Evolutionary conservation across 2,888 invertebrate genomes (phyloP).

Genomic region (Leptogaster cylindrica): DNA sequence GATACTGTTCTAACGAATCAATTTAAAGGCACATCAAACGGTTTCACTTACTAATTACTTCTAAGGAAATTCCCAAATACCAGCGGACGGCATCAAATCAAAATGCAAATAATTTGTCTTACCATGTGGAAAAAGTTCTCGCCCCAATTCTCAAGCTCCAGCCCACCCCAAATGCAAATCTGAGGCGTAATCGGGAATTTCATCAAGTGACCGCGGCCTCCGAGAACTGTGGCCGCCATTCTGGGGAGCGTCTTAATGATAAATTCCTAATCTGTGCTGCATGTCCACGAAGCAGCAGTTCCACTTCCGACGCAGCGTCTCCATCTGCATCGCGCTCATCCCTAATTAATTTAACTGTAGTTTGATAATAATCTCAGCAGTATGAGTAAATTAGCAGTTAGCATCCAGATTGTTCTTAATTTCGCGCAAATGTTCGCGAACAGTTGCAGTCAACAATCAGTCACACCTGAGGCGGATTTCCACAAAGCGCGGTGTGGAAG

Average conservation of each 20-base stretch:
- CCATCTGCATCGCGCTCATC: background rate
- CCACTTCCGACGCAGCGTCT: background rate
- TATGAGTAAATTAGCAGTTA: conserved; percentile 2
- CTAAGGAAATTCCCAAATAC: no score
- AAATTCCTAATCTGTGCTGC: background rate
- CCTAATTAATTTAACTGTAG: conserved; percentile 27
- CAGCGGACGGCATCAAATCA: no score
- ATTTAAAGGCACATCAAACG: no score
- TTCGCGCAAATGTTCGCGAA: background rate
- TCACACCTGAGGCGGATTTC: background rate
- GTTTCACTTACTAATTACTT: no score
- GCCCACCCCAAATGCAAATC: no score
- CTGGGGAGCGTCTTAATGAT: background rate
- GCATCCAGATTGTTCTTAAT: conserved; percentile 2
- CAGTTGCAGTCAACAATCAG: background rate
- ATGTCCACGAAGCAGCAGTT: background rate
- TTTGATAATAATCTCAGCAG: conserved; percentile 15
- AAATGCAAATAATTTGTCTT: no score
- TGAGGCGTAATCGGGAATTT: no score
- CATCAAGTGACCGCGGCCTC: no score
- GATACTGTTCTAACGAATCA: no score
- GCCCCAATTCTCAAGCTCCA: no score
- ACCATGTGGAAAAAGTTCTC: no score
- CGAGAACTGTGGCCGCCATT: no score
- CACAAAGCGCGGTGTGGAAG: background rate